Conservation (phyloP, 30 jellyfish, hydroid and myxozoan genomes). For the Calvadosia cruxmelitensis region DNA sequence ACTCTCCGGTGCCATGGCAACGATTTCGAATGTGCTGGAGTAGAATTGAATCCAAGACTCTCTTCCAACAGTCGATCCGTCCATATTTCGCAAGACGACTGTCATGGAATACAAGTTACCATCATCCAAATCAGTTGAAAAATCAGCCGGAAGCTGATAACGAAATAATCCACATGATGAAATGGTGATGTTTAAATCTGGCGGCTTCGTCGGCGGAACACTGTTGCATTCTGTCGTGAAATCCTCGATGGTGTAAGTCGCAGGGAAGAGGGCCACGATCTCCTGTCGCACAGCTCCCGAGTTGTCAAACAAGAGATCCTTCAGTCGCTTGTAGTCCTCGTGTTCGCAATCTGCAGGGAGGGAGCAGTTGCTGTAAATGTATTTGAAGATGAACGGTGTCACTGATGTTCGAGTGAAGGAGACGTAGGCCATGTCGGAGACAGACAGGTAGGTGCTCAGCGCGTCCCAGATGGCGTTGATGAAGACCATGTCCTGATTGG, state of each 20-base stretch:
- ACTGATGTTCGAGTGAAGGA: constrained; percentile 2
- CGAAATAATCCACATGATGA: constrained; percentile 17
- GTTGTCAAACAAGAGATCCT: background rate
- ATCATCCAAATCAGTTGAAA: constrained; percentile 59
- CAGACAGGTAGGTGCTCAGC: constrained; percentile 6
- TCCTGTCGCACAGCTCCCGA: background rate
- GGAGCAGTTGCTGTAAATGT: constrained; percentile 17
- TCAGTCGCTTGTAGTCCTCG: constrained; percentile 1
- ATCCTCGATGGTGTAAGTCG: constrained; percentile 4
- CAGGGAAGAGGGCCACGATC: background rate
- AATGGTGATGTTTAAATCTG: constrained; percentile 2
- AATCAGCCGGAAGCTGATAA: constrained; percentile 21
- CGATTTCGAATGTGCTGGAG: background rate
- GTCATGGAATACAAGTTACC: constrained; percentile 24
- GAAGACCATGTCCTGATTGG: constrained; percentile 5
- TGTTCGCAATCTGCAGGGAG: constrained; percentile 18
- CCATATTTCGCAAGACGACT: background rate
- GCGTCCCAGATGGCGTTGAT: background rate
- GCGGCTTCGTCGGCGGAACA: constrained; percentile 22
- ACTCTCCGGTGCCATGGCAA: background rate
- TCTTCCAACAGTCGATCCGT: background rate
- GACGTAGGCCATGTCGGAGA: constrained; percentile 1
- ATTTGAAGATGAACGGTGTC: constrained; percentile 8
- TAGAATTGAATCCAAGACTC: background rate
- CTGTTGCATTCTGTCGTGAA: constrained; percentile 11